Percentiles rank a stretch among this genome's conserved stretches.
phyloP scores from a whole-genome alignment of 2,888 invertebrate species.

The Nycteola revayana region DNA sequence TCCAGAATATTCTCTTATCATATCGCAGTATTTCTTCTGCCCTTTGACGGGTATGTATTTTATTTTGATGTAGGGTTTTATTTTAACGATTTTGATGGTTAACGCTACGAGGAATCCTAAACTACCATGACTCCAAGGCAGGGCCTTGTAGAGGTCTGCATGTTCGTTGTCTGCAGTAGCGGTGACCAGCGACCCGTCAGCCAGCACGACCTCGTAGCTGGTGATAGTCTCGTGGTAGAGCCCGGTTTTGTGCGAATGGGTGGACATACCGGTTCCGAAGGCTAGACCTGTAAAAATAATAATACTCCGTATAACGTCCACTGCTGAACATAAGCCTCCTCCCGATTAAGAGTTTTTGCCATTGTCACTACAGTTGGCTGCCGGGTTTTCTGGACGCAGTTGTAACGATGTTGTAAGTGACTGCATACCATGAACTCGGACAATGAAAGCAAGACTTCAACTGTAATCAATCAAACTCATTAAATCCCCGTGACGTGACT shows the following conservation, averaged over 20 bases:
- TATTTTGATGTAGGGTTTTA: constrained; percentile 85
- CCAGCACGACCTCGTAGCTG: constrained; percentile 85
- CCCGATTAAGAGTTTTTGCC: no score
- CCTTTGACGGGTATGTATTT: constrained; percentile 84
- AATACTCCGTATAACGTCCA: no score
- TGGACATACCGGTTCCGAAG: constrained; percentile 88
- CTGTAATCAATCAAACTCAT: no score
- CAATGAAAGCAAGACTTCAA: no score
- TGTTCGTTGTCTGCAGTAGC: constrained; percentile 82
- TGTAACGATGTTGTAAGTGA: no score
- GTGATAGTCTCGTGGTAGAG: constrained; percentile 85
- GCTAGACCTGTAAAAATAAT: constrained; percentile 74
- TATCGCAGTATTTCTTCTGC: constrained; percentile 84
- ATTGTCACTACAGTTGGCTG: no score
- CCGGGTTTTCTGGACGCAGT: no score
- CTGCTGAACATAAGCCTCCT: no score
- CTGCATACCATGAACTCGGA: no score
- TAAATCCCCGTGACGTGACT: no score
- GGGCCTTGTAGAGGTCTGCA: constrained; percentile 80
- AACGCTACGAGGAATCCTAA: constrained; percentile 85
- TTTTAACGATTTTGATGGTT: constrained; percentile 83
- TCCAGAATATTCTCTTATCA: constrained; percentile 83
- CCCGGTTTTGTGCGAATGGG: constrained; percentile 86
- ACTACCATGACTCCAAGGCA: constrained; percentile 87
- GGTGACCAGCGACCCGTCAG: constrained; percentile 82